A percentile compares a stretch with the other conserved stretches of the same genome.
Evolutionary conservation across 2,888 invertebrate genomes (phyloP).

Genomic region (Silvanus unidentatus): DNA sequence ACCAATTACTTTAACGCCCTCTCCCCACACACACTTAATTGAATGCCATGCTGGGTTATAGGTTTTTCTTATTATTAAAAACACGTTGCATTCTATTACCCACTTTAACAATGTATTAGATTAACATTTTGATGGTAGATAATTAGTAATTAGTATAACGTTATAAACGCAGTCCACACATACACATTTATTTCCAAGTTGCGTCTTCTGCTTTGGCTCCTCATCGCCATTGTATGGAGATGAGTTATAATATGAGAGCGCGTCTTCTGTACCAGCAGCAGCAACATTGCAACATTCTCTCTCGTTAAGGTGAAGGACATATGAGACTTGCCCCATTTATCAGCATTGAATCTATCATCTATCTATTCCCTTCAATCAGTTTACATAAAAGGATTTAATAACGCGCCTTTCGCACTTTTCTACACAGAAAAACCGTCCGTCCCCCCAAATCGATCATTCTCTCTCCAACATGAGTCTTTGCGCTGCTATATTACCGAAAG

Average conservation of each 20-base stretch:
- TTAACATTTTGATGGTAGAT: constrained; percentile 30
- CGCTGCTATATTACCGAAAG: no score
- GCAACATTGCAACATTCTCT: no score
- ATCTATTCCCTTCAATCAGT: constrained; percentile 21
- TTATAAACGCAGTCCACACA: constrained; percentile 20
- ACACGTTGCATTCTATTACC: constrained; percentile 6
- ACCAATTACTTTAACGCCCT: constrained; percentile 6
- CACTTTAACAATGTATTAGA: constrained; percentile 12
- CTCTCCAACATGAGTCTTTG: no score
- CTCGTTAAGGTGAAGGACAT: constrained; percentile 19
- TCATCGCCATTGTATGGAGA: constrained; percentile 24
- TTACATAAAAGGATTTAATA: constrained; percentile 22
- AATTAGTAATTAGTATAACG: constrained; percentile 31
- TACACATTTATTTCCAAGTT: background rate
- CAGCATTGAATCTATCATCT: constrained; percentile 19
- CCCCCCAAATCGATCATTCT: no score
- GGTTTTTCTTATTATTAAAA: background rate
- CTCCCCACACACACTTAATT: background rate
- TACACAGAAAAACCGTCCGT: no score
- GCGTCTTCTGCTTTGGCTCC: constrained; percentile 14
- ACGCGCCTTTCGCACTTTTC: no score
- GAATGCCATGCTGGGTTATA: background rate
- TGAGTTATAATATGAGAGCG: constrained; percentile 16
- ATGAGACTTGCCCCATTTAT: constrained; percentile 21
- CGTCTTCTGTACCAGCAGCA: background rate